A percentile compares a stretch with the other conserved stretches of the same genome.
Evolutionary conservation across 1,140 invertebrate genomes (phyloP).

Genomic region (Homarus americanus): DNA sequence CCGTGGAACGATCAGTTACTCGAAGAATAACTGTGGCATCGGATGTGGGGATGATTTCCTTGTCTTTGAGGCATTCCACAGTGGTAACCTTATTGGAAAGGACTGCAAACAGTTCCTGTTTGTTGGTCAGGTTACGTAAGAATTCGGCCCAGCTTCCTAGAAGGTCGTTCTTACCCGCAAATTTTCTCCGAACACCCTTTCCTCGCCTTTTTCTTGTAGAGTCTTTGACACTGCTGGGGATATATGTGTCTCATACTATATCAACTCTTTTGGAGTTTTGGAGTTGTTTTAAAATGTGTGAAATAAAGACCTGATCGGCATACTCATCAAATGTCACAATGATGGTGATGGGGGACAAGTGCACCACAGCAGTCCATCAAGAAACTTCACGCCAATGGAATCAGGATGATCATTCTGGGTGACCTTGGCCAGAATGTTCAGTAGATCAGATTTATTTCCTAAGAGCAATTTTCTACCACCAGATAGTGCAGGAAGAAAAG

Average conservation of each 20-base stretch:
- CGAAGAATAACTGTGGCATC: too few relatives aligned
- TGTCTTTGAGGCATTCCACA: slow-evolving; percentile 21
- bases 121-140: slow-evolving; percentile 33
- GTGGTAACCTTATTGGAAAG: slow-evolving; percentile 52
- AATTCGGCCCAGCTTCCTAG: slow-evolving; percentile 19
- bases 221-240: background rate
- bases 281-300: slow-evolving; percentile 12
- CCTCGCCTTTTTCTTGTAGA: slow-evolving; percentile 17
- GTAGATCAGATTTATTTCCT: slow-evolving; percentile 20
- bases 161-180: slow-evolving; percentile 35
- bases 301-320: slow-evolving; percentile 12
- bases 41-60: slow-evolving; percentile 9
- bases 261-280: slow-evolving; percentile 21
- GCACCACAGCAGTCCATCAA: slow-evolving; percentile 22
- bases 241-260: slow-evolving; percentile 12
- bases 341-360: slow-evolving; percentile 10
- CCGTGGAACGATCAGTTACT: background rate
- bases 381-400: slow-evolving; percentile 18
- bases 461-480: slow-evolving; percentile 10
- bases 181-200: too few relatives aligned
- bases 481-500: slow-evolving; percentile 1
- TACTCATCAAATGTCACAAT: slow-evolving; percentile 24
- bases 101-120: slow-evolving; percentile 55
- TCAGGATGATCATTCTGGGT: slow-evolving; percentile 3
- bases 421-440: slow-evolving; percentile 4